phyloP scores from a whole-genome alignment of 2,888 invertebrate genomes.

The Phalera bucephala region DNA sequence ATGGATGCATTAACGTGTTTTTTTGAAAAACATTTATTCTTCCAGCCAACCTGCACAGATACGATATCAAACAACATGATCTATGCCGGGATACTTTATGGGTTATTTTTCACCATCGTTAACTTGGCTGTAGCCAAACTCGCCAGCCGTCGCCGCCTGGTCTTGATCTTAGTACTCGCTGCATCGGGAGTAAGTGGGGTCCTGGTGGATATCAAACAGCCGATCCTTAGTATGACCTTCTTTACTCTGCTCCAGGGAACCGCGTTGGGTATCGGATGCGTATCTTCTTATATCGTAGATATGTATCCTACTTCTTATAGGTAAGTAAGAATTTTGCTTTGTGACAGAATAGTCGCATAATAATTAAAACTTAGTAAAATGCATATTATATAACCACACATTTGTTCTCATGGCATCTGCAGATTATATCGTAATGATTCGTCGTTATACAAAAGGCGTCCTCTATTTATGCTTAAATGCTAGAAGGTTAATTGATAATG shows the following conservation, averaged over 20 bases:
- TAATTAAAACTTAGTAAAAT: too few species aligned
- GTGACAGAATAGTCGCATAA: too few species aligned
- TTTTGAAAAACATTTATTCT: too few species aligned
- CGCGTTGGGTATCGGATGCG: conserved; percentile 42
- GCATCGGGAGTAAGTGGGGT: conserved; percentile 77
- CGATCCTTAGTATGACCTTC: conserved; percentile 44
- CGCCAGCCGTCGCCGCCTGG: conserved; percentile 74
- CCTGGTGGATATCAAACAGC: conserved; percentile 68
- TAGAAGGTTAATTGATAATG: too few species aligned
- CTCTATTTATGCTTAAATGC: too few species aligned
- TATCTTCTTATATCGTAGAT: conserved; percentile 54
- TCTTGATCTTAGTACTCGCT: conserved; percentile 62
- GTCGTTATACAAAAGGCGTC: too few species aligned
- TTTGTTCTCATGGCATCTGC: too few species aligned
- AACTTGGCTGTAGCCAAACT: conserved; percentile 67
- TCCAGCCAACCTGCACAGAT: conserved; percentile 44
- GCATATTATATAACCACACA: too few species aligned
- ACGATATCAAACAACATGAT: conserved; percentile 80
- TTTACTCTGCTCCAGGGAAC: conserved; percentile 50
- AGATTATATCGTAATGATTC: too few species aligned
- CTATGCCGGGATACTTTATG: conserved; percentile 83
- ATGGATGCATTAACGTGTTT: too few species aligned
- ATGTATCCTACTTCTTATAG: conserved; percentile 57
- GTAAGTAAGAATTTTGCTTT: too few species aligned
- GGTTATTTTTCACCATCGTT: conserved; percentile 77